phyloP scores from a whole-genome alignment of 2,113 vertebrate species.

The Rhinolophus ferrumequinum region DNA sequence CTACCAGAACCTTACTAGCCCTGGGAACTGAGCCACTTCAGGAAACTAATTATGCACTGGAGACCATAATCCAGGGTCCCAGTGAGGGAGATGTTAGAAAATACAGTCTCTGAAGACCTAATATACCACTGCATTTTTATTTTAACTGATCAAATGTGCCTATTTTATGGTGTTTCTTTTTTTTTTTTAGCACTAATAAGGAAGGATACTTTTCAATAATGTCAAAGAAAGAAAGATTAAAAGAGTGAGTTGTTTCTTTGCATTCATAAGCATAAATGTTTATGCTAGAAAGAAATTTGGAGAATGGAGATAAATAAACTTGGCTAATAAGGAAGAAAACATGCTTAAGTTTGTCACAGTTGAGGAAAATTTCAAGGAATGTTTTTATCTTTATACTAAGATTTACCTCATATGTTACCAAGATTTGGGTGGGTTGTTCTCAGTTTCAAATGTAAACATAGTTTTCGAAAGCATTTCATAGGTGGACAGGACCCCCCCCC shows the following conservation, averaged over 20 bases:
- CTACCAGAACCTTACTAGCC: constrained; percentile 28
- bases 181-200: constrained; percentile 40
- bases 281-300: constrained; percentile 53
- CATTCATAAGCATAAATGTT: constrained; percentile 27
- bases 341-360: constrained; percentile 29
- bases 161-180: constrained; percentile 14
- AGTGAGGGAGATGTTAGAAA: background rate
- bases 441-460: background rate
- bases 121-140: background rate
- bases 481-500: background rate
- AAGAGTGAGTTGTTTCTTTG: constrained; percentile 29
- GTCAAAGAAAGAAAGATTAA: constrained; percentile 45
- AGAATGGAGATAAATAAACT: constrained; percentile 41
- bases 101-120: background rate
- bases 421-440: constrained; percentile 15
- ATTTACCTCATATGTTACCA: constrained; percentile 34
- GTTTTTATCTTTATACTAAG: constrained; percentile 51
- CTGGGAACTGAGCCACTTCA: constrained; percentile 49
- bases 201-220: constrained; percentile 37
- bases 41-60: constrained; percentile 50
- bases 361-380: constrained; percentile 51
- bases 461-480: constrained; percentile 38
- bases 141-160: constrained; percentile 46
- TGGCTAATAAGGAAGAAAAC: constrained; percentile 52
- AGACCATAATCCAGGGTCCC: background rate